phyloP scores from a whole-genome alignment of 2,888 invertebrate species.

The Leptodirus hochenwartii region DNA sequence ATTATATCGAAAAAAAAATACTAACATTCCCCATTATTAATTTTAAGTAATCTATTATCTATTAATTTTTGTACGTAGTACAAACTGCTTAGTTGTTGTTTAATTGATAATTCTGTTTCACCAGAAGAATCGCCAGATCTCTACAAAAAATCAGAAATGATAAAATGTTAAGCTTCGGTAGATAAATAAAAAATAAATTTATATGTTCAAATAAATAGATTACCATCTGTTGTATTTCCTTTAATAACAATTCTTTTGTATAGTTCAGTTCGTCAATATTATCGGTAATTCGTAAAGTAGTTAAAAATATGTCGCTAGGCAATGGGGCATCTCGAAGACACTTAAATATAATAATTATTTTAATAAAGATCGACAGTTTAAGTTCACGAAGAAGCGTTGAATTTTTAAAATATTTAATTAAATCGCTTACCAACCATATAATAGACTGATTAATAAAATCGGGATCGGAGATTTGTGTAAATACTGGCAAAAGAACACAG shows the following conservation, averaged over 20 bases:
- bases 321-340: conserved; percentile 56
- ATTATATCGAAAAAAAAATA: background rate
- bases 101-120: conserved; percentile 63
- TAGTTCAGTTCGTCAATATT: conserved; percentile 69
- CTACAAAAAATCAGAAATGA: conserved; percentile 19
- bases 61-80: conserved; percentile 62
- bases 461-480: conserved; percentile 67
- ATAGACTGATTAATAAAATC: conserved; percentile 83
- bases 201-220: no score
- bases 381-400: no score
- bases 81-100: conserved; percentile 73
- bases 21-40: conserved; percentile 19
- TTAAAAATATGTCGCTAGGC: conserved; percentile 70
- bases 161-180: background rate
- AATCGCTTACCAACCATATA: conserved; percentile 60
- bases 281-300: conserved; percentile 61
- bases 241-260: conserved; percentile 56
- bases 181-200: no score
- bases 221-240: conserved; percentile 61
- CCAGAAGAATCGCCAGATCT: conserved; percentile 75
- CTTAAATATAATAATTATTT: conserved; percentile 31
- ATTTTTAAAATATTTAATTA: no score
- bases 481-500: conserved; percentile 30
- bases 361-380: no score
- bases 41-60: conserved; percentile 31